phyloP scores from a whole-genome alignment of 2,888 invertebrate species.

The Chaitophorus viminalis region DNA sequence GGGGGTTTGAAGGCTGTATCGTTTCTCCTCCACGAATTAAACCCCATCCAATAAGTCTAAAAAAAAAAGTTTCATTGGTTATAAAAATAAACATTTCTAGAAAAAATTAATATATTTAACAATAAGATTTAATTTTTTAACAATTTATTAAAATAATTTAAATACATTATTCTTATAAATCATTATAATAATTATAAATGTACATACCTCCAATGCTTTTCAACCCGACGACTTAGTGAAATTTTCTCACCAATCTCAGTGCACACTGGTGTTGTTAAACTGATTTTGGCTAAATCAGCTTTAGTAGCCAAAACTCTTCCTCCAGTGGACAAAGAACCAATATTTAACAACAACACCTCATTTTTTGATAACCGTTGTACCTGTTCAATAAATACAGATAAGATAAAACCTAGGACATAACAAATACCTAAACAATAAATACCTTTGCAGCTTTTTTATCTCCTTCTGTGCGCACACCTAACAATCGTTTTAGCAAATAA shows the following conservation, averaged over 20 bases:
- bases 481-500: conserved; percentile 91
- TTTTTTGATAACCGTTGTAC: conserved; percentile 74
- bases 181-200: neutral
- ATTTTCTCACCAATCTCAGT: conserved; percentile 99
- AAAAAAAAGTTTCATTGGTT: conserved; percentile 9
- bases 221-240: conserved; percentile 97
- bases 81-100: neutral
- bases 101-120: neutral
- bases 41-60: conserved; percentile 96
- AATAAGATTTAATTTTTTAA: neutral
- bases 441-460: conserved; percentile 99
- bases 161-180: neutral
- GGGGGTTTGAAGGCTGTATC: conserved; percentile 77
- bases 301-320: conserved; percentile 94
- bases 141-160: neutral
- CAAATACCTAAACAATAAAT: conserved; percentile 61
- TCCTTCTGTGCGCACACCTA: conserved; percentile 98
- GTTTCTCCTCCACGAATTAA: conserved; percentile 97
- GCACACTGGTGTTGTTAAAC: conserved; percentile 96
- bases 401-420: neutral
- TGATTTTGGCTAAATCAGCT: conserved; percentile 97
- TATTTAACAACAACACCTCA: conserved; percentile 91
- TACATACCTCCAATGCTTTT: conserved; percentile 96
- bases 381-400: conserved; percentile 67
- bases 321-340: conserved; percentile 98